phyloP scores from a whole-genome alignment of 2,113 vertebrate genomes.

The Natator depressus region DNA sequence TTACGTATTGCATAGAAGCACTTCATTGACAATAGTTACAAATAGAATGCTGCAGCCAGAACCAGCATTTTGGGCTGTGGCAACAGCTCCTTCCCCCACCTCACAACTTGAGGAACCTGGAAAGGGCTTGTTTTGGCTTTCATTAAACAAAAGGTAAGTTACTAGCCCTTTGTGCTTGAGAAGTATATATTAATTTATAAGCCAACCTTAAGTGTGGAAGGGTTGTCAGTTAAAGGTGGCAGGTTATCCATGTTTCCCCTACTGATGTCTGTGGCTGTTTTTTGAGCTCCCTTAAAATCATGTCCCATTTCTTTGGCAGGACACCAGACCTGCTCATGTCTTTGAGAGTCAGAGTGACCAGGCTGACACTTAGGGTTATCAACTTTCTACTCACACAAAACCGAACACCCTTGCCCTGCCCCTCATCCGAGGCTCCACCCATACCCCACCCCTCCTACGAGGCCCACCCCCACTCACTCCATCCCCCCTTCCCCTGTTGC shows the following conservation, averaged over 20 bases:
- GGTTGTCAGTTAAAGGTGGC: not conserved
- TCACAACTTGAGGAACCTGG: not conserved
- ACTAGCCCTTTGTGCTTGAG: not conserved
- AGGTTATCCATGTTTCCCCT: not conserved
- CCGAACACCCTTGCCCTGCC: no score
- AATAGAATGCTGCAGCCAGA: not conserved
- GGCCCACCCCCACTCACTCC: no score
- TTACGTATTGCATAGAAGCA: not conserved
- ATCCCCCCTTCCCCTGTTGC: no score
- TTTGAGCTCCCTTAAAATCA: not conserved
- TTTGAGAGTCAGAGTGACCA: not conserved
- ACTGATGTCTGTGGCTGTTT: not conserved
- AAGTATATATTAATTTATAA: not conserved
- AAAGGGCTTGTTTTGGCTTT: not conserved
- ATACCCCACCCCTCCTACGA: no score
- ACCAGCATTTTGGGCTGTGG: not conserved
- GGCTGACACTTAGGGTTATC: not conserved
- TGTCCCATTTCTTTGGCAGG: not conserved
- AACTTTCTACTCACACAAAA: no score
- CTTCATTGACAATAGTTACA: not conserved
- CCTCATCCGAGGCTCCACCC: no score
- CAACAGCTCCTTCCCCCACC: not conserved
- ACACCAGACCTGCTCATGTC: fast-evolving
- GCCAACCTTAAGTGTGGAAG: not conserved
- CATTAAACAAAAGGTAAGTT: not conserved